These are phyloP conservation scores for Macaria notata DNA, from an alignment of 2,888 invertebrate species.

Conservation along the genomic window DNA sequence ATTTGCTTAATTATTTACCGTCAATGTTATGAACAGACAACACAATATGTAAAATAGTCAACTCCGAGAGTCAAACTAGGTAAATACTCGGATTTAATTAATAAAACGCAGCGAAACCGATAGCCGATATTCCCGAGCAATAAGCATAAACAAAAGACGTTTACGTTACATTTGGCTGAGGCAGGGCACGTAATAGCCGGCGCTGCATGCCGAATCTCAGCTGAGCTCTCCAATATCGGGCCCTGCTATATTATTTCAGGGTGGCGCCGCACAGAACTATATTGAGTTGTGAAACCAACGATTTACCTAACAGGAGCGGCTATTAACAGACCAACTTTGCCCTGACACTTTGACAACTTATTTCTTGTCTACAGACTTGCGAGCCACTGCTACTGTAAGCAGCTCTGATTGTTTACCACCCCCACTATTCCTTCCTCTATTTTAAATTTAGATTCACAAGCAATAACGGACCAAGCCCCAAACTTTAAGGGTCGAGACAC, in stretches of 20 bases:
- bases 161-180: slow-evolving; percentile 65
- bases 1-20: no score
- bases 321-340: slow-evolving; percentile 74
- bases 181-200: slow-evolving; percentile 56
- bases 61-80: no score
- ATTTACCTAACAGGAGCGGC: slow-evolving; percentile 76
- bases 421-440: slow-evolving; percentile 24
- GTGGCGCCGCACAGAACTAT: slow-evolving; percentile 55
- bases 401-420: slow-evolving; percentile 60
- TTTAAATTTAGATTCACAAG: slow-evolving; percentile 31
- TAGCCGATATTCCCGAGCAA: slow-evolving; percentile 41
- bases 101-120: slow-evolving; percentile 41
- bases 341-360: slow-evolving; percentile 80
- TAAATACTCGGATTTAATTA: slow-evolving; percentile 37
- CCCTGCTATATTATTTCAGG: slow-evolving; percentile 74
- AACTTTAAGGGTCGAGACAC: slow-evolving; percentile 45
- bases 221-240: slow-evolving; percentile 70
- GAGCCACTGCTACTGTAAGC: slow-evolving; percentile 70
- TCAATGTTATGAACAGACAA: no score
- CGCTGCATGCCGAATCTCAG: slow-evolving; percentile 64
- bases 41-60: no score
- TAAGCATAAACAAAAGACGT: slow-evolving; percentile 68
- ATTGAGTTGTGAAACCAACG: slow-evolving; percentile 79
- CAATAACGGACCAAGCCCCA: slow-evolving; percentile 36
- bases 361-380: slow-evolving; percentile 75